Conservation (phyloP, 2,113 vertebrate species). For the Erythrocebus patas region DNA sequence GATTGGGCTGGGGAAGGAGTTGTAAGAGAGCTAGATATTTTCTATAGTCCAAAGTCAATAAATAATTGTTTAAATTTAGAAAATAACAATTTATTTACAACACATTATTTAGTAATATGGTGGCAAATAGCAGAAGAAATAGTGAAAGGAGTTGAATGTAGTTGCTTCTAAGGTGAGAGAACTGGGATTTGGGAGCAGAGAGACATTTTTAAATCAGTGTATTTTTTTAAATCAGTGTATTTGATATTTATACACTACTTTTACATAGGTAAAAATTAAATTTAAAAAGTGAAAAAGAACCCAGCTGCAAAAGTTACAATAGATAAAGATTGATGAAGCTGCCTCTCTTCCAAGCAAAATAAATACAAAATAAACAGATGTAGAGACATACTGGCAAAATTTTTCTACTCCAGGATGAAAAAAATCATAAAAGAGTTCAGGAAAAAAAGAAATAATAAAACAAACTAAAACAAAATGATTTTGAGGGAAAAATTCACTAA, state of each 20-base stretch:
- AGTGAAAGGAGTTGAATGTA: background rate
- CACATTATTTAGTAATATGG: background rate
- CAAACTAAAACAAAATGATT: background rate
- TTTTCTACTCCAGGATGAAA: background rate
- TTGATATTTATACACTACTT: background rate
- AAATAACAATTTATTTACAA: background rate
- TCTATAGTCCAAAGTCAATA: background rate
- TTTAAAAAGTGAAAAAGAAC: background rate
- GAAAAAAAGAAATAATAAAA: background rate
- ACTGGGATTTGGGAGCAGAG: background rate
- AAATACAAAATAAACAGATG: background rate
- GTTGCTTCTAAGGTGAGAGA: background rate
- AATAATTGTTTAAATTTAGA: background rate
- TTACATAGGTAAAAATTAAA: background rate
- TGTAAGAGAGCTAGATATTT: background rate
- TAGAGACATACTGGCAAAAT: background rate
- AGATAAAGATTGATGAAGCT: background rate
- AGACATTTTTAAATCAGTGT: background rate
- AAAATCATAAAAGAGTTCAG: background rate
- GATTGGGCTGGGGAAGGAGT: too few species aligned
- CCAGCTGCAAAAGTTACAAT: background rate
- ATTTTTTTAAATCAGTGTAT: background rate
- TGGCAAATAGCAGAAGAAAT: background rate
- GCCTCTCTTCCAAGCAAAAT: background rate
- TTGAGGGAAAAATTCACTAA: background rate